phyloP scores from a whole-genome alignment of 2,888 invertebrate species.

The Zonitis immaculata region DNA sequence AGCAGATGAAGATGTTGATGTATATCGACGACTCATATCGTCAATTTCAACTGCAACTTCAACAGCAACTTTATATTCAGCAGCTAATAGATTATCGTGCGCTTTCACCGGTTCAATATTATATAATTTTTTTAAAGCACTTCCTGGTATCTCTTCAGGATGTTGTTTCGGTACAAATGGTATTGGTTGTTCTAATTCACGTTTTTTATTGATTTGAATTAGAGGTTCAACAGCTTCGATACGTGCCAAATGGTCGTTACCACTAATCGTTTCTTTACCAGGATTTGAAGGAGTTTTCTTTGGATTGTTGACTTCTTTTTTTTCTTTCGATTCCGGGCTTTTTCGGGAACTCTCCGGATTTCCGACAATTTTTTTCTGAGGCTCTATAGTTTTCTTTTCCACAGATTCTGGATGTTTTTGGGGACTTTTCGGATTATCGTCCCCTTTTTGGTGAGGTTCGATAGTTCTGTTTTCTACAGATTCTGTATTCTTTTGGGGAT shows the following conservation, averaged over 20 bases:
- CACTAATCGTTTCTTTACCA: slow-evolving; percentile 3
- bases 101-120: slow-evolving; percentile 32
- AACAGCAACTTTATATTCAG: slow-evolving; percentile 38
- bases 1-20: slow-evolving; percentile 32
- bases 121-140: slow-evolving; percentile 35
- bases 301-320: background rate
- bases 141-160: slow-evolving; percentile 34
- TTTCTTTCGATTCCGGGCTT: background rate
- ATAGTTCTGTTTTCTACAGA: slow-evolving; percentile 4
- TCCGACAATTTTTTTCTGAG: too few relatives aligned
- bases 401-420: too few relatives aligned
- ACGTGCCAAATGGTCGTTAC: slow-evolving; percentile 24
- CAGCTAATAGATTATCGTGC: slow-evolving; percentile 30
- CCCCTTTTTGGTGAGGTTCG: background rate
- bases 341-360: background rate
- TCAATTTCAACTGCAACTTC: slow-evolving; percentile 40
- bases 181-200: slow-evolving; percentile 33
- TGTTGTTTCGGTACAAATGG: slow-evolving; percentile 31
- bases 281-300: background rate
- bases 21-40: slow-evolving; percentile 43
- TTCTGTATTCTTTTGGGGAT: background rate
- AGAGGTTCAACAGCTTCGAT: slow-evolving; percentile 36
- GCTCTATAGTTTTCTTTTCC: background rate
- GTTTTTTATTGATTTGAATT: slow-evolving; percentile 31
- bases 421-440: slow-evolving; percentile 4